phyloP scores from a whole-genome alignment of 2,797 vertebrate species.

The Glossophaga mutica region DNA sequence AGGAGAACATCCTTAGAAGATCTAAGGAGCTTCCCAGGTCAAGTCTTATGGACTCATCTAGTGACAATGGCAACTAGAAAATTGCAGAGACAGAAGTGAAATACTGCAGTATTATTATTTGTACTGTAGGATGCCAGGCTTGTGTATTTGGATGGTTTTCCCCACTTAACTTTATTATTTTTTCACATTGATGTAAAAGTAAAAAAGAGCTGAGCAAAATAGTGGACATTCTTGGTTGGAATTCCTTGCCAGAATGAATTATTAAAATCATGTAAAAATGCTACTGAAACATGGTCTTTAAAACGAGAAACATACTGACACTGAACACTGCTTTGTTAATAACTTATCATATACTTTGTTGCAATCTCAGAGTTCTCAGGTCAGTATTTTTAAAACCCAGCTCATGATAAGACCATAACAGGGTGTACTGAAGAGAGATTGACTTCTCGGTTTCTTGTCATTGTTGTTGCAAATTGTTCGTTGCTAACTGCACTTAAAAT shows the following conservation, averaged over 20 bases:
- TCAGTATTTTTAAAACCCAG: background rate
- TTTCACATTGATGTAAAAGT: background rate
- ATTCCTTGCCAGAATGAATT: conserved; percentile 26
- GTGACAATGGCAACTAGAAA: no score
- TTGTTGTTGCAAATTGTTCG: background rate
- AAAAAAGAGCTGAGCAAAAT: conserved; percentile 4
- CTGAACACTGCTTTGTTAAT: background rate
- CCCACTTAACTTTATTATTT: background rate
- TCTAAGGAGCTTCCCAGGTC: no score
- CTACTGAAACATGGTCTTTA: background rate
- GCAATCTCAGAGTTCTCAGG: background rate
- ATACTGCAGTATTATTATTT: background rate
- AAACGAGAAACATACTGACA: background rate
- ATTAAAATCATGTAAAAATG: background rate
- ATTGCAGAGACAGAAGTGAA: no score
- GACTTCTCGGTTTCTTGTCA: background rate
- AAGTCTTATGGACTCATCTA: no score
- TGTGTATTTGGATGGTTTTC: background rate
- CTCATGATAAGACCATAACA: background rate
- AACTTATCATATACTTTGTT: background rate
- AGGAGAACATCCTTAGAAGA: no score
- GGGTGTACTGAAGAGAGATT: background rate
- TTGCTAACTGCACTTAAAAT: background rate
- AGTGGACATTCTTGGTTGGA: background rate
- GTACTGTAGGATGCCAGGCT: background rate